Evolutionary conservation across 2,113 vertebrate genomes (phyloP), one percentile per base, ranked within the genome.

Genomic region (Otolemur garnettii): DNA sequence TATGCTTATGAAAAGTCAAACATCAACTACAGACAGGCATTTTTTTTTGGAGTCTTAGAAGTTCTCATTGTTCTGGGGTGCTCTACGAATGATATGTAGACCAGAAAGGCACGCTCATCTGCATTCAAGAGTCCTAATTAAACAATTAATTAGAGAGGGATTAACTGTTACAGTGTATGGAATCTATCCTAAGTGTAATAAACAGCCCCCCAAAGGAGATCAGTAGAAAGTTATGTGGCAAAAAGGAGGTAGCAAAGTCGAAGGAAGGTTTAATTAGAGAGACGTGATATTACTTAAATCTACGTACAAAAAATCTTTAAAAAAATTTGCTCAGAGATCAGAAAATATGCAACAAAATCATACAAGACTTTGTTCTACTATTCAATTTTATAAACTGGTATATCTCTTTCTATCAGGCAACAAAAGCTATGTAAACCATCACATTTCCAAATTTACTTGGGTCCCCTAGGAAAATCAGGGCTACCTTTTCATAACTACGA

Each of bases 261-360:
- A 94, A 81, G 42, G 57, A 68, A 82, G 19, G 69, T 75, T 92
- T 81, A 86, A 89, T 45, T 75, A 45, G 38, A 75, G 66, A 90
- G 71, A 93, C 60, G 33, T 45, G 72, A 85, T 22, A 72, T 12
- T 85, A 86, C 72, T 79, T 91, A 95, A 79, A 81, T 81, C 53
- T 85, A 68, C 35, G 55, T 64, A 59, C 2, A 78, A 22, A 68
- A 86, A 74, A 74, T 77, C 55, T 87, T 93, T 57, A 90, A n/a
- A 24, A 96, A 93, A 87, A 59, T 60, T 92, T 17, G 62, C 26
- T 86, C 22, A 81, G 60, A 55, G 17, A 91, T 55, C 21, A 68
- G 55, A 62, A 50, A 50, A 50, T 50, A 9, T 50, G 45, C 45
- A 50, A 50, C 45, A 50, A 50, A 50, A 50, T 19, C 79, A 86